These are phyloP conservation scores for Anoplophora glabripennis DNA, from an alignment of 1,140 invertebrate species.

Conservation along the genomic window DNA sequence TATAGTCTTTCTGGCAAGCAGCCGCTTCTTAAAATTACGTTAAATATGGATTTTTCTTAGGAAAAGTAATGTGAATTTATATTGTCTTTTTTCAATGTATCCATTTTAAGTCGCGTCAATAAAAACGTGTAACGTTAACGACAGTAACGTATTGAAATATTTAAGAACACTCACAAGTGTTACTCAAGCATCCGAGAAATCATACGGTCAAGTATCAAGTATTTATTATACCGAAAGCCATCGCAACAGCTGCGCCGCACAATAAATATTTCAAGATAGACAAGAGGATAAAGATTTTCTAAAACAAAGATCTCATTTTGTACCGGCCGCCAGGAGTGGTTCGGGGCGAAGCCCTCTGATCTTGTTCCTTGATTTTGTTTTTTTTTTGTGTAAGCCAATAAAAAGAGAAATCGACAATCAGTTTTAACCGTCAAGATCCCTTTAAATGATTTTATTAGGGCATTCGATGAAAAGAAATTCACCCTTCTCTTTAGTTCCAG, in stretches of 20 bases:
- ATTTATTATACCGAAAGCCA: background rate
- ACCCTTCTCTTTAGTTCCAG: background rate
- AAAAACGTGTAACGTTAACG: too few relatives aligned
- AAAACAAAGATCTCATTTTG: conserved; percentile 25
- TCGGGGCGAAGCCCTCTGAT: background rate
- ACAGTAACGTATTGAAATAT: too few relatives aligned
- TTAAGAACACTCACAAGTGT: too few relatives aligned
- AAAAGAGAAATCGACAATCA: conserved; percentile 3
- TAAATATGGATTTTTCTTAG: too few relatives aligned
- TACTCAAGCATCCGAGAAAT: too few relatives aligned
- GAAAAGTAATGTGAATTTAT: too few relatives aligned
- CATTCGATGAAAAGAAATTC: conserved; percentile 6
- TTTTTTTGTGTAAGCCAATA: background rate
- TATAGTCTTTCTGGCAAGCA: too few relatives aligned
- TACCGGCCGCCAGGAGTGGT: conserved; percentile 5
- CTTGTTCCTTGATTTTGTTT: conserved; percentile 3
- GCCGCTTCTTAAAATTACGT: too few relatives aligned
- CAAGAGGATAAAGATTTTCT: conserved; percentile 27
- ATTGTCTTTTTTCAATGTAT: too few relatives aligned
- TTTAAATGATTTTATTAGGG: conserved; percentile 5
- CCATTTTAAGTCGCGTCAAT: too few relatives aligned
- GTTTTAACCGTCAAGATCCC: conserved; percentile 7
- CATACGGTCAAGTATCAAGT: conserved; percentile 6
- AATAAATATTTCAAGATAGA: conserved; percentile 33
- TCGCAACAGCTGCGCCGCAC: conserved; percentile 21